A percentile compares a stretch with the other conserved stretches of the same genome.
These are phyloP conservation scores for Dermatophagoides farinae DNA, from an alignment of 1,140 invertebrate genomes.

Conservation along the genomic window DNA sequence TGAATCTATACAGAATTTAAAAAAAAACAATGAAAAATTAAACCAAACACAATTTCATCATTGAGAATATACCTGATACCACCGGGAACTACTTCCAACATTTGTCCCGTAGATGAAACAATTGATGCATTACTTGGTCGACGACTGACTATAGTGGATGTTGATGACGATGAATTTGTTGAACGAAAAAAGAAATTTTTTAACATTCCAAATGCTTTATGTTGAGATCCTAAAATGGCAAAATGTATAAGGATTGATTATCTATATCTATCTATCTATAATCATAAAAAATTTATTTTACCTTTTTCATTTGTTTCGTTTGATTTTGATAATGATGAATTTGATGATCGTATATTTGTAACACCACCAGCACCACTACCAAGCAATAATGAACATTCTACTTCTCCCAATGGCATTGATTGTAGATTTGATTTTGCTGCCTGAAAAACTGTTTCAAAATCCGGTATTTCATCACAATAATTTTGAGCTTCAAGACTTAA, in stretches of 20 bases:
- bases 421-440: neutral
- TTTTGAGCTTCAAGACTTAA: neutral
- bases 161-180: neutral
- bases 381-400: neutral
- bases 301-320: neutral
- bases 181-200: neutral
- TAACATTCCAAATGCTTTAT: neutral
- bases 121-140: conserved; percentile 1
- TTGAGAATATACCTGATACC: neutral
- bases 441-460: conserved; percentile 2
- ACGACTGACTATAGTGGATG: neutral
- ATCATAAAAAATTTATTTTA: neutral
- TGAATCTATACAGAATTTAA: neutral
- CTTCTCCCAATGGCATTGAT: neutral
- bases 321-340: neutral
- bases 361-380: neutral
- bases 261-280: neutral
- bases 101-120: neutral
- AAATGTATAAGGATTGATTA: neutral
- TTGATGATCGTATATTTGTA: neutral
- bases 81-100: conserved; percentile 1
- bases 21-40: neutral
- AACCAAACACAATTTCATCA: neutral
- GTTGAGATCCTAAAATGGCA: neutral
- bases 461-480: neutral